Evolutionary conservation across 2,888 invertebrate genomes (phyloP).

Genomic region (Brenthis ino): DNA sequence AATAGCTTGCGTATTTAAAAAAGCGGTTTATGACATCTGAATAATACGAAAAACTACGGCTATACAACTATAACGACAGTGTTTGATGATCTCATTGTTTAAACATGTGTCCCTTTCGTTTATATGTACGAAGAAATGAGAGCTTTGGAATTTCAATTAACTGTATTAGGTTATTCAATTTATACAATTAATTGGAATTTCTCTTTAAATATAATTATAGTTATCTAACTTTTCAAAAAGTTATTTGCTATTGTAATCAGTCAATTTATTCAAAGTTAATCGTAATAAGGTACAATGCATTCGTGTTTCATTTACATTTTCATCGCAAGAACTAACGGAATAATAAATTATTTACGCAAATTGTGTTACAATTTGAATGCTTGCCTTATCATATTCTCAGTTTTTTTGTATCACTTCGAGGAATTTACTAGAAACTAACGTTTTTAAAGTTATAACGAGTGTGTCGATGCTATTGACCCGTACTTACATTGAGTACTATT

Average conservation of each 20-base stretch:
- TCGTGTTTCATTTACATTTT: slow-evolving; percentile 8
- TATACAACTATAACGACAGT: background rate
- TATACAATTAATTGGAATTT: no score
- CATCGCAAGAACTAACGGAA: slow-evolving; percentile 2
- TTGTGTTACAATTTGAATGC: slow-evolving; percentile 2
- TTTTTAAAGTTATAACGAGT: background rate
- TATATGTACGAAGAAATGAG: background rate
- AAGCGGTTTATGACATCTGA: background rate
- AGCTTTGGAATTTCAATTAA: slow-evolving; percentile 10
- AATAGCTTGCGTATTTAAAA: no score
- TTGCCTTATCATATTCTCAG: background rate
- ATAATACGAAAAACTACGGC: background rate
- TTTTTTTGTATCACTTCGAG: slow-evolving; percentile 2
- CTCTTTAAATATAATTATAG: no score
- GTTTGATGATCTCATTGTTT: slow-evolving; percentile 36
- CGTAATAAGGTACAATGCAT: slow-evolving; percentile 1
- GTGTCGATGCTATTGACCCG: slow-evolving; percentile 8
- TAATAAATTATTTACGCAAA: slow-evolving; percentile 4
- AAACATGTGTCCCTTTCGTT: slow-evolving; percentile 29
- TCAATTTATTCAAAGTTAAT: background rate
- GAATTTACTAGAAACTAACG: slow-evolving; percentile 19
- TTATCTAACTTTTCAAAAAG: background rate
- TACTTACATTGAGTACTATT: slow-evolving; percentile 3
- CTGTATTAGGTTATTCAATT: background rate
- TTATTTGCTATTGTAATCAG: background rate